phyloP scores from a whole-genome alignment of 2,888 invertebrate genomes.

The Cantharis lateralis region DNA sequence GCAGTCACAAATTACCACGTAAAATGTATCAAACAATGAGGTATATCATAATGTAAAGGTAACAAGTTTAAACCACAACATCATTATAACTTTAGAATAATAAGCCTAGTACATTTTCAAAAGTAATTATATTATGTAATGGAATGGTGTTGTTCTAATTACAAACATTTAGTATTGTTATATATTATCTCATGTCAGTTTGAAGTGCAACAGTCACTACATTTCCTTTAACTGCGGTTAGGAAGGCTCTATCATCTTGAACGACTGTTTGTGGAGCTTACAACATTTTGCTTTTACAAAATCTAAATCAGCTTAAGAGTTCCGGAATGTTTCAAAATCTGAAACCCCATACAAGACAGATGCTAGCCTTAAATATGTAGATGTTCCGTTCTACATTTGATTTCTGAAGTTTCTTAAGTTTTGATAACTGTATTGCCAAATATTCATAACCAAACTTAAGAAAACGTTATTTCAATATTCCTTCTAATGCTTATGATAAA shows the following conservation, averaged over 20 bases:
- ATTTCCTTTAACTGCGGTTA: slow-evolving; percentile 23
- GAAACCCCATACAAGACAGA: slow-evolving; percentile 23
- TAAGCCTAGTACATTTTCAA: not conserved
- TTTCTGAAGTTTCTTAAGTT: slow-evolving; percentile 11
- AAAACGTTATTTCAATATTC: not conserved
- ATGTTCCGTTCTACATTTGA: slow-evolving; percentile 25
- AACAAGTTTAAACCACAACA: not conserved
- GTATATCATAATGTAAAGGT: not conserved
- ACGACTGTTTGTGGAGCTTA: slow-evolving; percentile 38
- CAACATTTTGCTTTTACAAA: slow-evolving; percentile 42
- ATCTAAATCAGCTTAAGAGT: slow-evolving; percentile 45
- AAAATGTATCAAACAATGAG: not conserved
- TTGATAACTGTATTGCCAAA: not conserved
- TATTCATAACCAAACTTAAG: not conserved
- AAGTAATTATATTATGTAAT: not conserved
- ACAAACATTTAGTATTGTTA: not conserved
- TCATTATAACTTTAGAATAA: not conserved
- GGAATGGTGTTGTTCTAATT: not conserved
- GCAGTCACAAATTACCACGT: not conserved
- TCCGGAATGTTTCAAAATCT: slow-evolving; percentile 30
- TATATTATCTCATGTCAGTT: slow-evolving; percentile 11
- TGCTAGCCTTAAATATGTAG: slow-evolving; percentile 27
- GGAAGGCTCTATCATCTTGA: slow-evolving; percentile 21
- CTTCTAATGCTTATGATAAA: not conserved
- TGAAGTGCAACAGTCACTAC: slow-evolving; percentile 23